These are phyloP conservation scores for Turnix velox DNA, from an alignment of 2,113 vertebrate genomes.

Conservation along the genomic window DNA sequence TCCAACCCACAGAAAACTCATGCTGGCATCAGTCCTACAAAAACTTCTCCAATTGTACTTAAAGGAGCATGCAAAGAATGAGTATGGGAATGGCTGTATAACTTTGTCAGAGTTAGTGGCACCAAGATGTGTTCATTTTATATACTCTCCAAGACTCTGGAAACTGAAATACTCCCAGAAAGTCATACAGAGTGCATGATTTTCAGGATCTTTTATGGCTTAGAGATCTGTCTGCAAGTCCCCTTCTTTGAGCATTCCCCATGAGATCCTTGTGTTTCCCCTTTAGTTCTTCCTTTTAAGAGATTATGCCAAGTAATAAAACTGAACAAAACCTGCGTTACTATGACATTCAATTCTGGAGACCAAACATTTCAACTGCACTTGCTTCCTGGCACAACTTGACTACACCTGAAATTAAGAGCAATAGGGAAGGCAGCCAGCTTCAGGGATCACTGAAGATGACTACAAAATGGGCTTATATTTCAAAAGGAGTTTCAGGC, in stretches of 20 bases:
- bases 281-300: neutral
- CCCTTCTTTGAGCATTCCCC: neutral
- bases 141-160: neutral
- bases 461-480: neutral
- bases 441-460: neutral
- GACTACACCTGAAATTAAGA: conserved; percentile 41
- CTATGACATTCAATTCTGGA: neutral
- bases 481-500: neutral
- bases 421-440: neutral
- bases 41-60: neutral
- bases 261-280: neutral
- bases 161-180: neutral
- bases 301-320: conserved; percentile 14
- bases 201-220: neutral
- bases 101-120: neutral
- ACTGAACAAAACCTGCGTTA: neutral
- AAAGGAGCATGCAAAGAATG: neutral
- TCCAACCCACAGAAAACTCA: conserved; percentile 10
- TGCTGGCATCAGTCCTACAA: neutral
- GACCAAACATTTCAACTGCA: neutral
- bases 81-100: neutral
- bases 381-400: conserved; percentile 4
- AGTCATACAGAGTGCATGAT: neutral
- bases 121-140: neutral
- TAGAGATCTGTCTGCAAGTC: neutral